Evolutionary conservation across 2,797 vertebrate species (phyloP).

Genomic region (Hypotaenidia philippensis): DNA sequence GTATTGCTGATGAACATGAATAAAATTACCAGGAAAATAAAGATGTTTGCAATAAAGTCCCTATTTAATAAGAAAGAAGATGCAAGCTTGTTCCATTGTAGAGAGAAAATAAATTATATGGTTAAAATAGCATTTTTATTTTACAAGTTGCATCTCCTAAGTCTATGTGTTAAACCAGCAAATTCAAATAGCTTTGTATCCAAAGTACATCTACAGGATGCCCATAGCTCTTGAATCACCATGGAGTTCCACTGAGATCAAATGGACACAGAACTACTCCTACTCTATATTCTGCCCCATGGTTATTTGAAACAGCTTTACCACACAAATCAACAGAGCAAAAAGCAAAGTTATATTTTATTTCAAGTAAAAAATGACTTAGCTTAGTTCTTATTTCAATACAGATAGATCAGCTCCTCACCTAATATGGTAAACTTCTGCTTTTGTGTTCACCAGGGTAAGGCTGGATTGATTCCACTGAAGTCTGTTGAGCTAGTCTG

Average conservation of each 20-base stretch:
- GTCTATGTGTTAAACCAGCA: neutral
- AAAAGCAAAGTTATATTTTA: neutral
- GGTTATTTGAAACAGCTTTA: neutral
- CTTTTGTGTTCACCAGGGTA: neutral
- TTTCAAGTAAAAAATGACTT: neutral
- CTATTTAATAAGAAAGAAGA: neutral
- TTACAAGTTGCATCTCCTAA: neutral
- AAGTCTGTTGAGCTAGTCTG: neutral
- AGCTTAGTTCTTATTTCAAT: neutral
- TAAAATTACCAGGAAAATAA: neutral
- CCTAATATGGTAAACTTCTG: neutral
- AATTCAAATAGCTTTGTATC: neutral
- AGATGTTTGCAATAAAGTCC: neutral
- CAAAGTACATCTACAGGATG: neutral
- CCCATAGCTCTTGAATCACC: neutral
- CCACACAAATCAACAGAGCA: neutral
- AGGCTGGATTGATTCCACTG: neutral
- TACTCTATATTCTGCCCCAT: neutral
- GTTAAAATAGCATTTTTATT: neutral
- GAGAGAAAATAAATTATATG: neutral
- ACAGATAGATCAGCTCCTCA: neutral
- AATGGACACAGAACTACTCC: neutral
- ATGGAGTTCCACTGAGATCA: neutral
- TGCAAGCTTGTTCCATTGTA: neutral
- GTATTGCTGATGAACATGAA: neutral